A percentile compares a stretch with the other conserved stretches of the same genome.
Evolutionary conservation across 2,797 vertebrate species (phyloP).

Genomic region (Thunnus albacares): DNA sequence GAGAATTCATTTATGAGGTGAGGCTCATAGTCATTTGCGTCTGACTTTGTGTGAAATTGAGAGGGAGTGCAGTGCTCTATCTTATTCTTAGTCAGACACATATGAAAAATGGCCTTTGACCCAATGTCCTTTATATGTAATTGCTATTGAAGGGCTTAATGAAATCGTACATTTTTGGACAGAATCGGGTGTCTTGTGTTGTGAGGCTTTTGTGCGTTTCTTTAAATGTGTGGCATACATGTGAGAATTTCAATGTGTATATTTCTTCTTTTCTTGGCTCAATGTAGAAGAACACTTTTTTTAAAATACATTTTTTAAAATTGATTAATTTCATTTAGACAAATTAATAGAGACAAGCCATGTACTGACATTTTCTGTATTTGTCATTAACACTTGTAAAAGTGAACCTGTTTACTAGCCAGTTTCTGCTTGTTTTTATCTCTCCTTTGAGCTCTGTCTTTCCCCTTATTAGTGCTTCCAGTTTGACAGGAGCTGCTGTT

Average conservation of each 20-base stretch:
- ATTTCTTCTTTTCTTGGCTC: background rate
- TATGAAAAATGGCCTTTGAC: constrained; percentile 73
- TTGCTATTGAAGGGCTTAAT: constrained; percentile 44
- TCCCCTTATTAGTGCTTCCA: constrained; percentile 26
- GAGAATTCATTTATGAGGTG: constrained; percentile 44
- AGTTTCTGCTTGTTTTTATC: constrained; percentile 10
- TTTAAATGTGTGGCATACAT: background rate
- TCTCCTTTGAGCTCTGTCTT: constrained; percentile 26
- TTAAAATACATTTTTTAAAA: background rate
- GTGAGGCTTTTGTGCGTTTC: constrained; percentile 1
- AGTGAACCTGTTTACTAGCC: constrained; percentile 7
- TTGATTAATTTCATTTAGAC: background rate
- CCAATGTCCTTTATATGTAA: constrained; percentile 64
- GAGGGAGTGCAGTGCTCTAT: constrained; percentile 27
- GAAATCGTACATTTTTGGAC: constrained; percentile 20
- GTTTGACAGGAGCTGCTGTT: constrained; percentile 54
- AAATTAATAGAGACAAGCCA: background rate
- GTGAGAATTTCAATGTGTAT: background rate
- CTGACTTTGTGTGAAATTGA: constrained; percentile 43
- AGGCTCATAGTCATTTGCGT: constrained; percentile 41
- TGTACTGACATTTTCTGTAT: background rate
- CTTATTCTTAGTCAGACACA: constrained; percentile 47
- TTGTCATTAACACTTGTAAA: background rate
- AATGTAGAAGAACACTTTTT: background rate
- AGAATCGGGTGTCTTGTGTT: background rate